phyloP scores from a whole-genome alignment of 2,888 invertebrate genomes.

The Unio delphinus region DNA sequence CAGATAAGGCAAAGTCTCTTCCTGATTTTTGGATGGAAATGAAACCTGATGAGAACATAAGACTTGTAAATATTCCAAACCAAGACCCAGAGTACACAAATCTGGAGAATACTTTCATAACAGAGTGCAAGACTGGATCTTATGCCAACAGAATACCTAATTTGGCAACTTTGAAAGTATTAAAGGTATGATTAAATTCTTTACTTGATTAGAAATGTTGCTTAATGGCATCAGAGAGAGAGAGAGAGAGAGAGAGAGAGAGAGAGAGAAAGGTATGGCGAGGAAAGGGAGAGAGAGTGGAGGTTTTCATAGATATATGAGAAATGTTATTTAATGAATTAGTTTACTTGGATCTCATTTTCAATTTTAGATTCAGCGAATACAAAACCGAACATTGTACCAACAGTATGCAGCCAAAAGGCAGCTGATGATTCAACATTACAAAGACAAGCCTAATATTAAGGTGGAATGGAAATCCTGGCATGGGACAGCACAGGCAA shows the following conservation, averaged over 20 bases:
- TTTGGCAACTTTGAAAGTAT: conserved; percentile 20
- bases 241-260: too few species aligned
- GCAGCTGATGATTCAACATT: background rate
- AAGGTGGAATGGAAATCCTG: conserved; percentile 32
- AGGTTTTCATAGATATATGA: too few species aligned
- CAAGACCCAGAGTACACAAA: conserved; percentile 16
- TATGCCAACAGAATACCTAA: conserved; percentile 13
- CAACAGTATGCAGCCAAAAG: conserved; percentile 39
- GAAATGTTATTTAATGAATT: too few species aligned
- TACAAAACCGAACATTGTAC: conserved; percentile 42
- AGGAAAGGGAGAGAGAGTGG: too few species aligned
- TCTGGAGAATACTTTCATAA: conserved; percentile 23
- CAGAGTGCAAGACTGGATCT: conserved; percentile 21
- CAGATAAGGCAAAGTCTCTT: conserved; percentile 14
- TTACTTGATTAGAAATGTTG: background rate
- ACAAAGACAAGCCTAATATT: too few species aligned
- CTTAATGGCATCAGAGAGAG: background rate
- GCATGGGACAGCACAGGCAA: conserved; percentile 43
- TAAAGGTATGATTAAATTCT: conserved; percentile 20
- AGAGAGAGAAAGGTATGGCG: too few species aligned
- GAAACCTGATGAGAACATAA: conserved; percentile 25
- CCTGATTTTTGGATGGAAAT: conserved; percentile 27
- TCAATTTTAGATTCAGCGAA: conserved; percentile 35
- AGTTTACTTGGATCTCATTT: background rate
- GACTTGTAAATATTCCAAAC: conserved; percentile 12